Conservation (phyloP, 2,888 invertebrate genomes). For the Yponomeuta malinellus region DNA sequence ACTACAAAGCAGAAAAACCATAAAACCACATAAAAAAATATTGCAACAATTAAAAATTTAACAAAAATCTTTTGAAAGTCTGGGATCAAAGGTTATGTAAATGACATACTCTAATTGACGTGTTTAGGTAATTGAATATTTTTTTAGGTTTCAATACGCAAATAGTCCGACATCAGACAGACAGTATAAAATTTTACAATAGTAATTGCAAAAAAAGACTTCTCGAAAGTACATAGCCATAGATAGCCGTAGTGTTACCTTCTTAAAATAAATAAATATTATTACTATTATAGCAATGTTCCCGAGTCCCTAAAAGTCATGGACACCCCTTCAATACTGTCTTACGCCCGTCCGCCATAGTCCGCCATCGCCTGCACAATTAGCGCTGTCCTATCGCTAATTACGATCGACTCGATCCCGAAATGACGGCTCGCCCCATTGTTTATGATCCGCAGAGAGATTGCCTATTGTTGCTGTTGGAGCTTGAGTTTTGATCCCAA, state of each 20-base stretch:
- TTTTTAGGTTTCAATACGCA: too few species aligned
- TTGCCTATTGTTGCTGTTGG: background rate
- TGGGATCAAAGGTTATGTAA: too few species aligned
- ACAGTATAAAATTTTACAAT: background rate
- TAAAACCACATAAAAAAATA: too few species aligned
- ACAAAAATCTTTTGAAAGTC: too few species aligned
- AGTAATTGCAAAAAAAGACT: too few species aligned
- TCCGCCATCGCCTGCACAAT: conserved; percentile 34
- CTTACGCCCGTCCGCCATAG: conserved; percentile 18
- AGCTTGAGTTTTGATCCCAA: background rate
- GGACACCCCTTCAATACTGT: background rate
- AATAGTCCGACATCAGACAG: background rate
- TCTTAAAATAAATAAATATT: too few species aligned
- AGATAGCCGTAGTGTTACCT: too few species aligned
- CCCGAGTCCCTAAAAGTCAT: background rate
- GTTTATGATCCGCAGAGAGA: conserved; percentile 11
- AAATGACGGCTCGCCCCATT: conserved; percentile 12
- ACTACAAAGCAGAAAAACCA: too few species aligned
- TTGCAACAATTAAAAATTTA: too few species aligned
- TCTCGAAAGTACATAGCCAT: too few species aligned
- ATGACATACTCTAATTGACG: too few species aligned
- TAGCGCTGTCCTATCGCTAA: conserved; percentile 63
- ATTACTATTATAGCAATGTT: background rate
- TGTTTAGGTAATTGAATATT: too few species aligned
- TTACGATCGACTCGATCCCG: conserved; percentile 46